These are phyloP conservation scores for Holacanthus passer DNA, from an alignment of 2,113 vertebrate genomes.

Conservation along the genomic window DNA sequence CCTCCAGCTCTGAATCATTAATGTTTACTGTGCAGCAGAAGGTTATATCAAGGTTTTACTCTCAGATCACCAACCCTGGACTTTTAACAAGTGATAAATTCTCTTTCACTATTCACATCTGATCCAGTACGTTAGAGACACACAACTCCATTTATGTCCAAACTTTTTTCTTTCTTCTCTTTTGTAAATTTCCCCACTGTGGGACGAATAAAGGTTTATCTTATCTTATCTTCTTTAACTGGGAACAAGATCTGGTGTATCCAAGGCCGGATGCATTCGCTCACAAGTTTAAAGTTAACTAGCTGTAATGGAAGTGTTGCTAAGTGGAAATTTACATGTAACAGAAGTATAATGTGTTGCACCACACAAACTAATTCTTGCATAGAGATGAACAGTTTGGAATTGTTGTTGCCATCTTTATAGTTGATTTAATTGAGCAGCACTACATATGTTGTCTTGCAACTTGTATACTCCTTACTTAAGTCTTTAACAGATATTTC, in stretches of 20 bases:
- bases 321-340: neutral
- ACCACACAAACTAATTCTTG: too few species aligned
- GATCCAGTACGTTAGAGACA: neutral
- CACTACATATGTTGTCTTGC: neutral
- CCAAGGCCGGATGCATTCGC: too few species aligned
- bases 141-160: neutral
- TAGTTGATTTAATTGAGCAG: neutral
- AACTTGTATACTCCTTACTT: neutral
- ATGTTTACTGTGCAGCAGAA: constrained; percentile 26
- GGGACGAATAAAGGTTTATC: too few species aligned
- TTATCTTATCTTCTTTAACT: too few species aligned
- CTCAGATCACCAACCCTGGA: neutral
- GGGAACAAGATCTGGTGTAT: too few species aligned
- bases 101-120: neutral
- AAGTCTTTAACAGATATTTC: neutral
- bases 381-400: too few species aligned
- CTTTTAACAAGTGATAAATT: neutral
- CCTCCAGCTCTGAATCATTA: constrained; percentile 44
- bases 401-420: too few species aligned
- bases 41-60: neutral
- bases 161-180: too few species aligned
- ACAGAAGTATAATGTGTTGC: too few species aligned
- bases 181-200: too few species aligned
- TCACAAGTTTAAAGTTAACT: too few species aligned
- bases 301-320: too few species aligned